Evolutionary conservation across 2,888 invertebrate species (phyloP), one percentile per base, ranked within the genome.

Genomic region (Merodon equestris): DNA sequence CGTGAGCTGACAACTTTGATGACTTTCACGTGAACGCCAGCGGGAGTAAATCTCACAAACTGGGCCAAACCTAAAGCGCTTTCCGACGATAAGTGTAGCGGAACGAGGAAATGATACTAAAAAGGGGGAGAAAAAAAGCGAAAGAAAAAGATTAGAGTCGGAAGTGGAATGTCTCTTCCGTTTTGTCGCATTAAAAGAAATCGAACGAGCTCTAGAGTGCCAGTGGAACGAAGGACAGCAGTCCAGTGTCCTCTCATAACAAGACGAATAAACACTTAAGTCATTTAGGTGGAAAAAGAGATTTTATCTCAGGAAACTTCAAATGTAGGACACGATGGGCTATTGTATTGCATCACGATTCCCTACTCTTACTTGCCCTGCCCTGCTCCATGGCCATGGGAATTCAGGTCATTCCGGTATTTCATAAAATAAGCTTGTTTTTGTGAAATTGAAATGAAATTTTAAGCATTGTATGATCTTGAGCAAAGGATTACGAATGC

Each of bases 1-100:
- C 79, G 79, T 79, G 79, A 79, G 73, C 50, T 64, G 74, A 70
- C 56, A 64, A 27, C 54, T 34, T 56, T 74, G 68, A 70, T 70
- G 63, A 56, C 56, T 58, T 64, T 64, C 64, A 79, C 64, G 68
- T 70, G 64, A 45, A 36, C 48, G n/a, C 17, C 38, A 47, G 13
- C 9, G 14, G 15, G 15, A 57, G 1, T 47, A 56, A 53, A 44
- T 67, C 54, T 61, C 38, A 36, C 27, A 63, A 17, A 71, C 38
- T 9, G 40, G 12, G 14, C 3, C 1, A 44, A 27, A 60, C 34
- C 48, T 19, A 44, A 47, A 64, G 9, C 44, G 47, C 54, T 27
- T 27, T 27, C 27, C 2, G 7, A 27, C 27, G 27, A 27, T 27
- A 27, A 27, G 27, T 4, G 7, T 7, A 27, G 27, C 7, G 7